These are phyloP conservation scores for Eumeta japonica DNA, from an alignment of 1,140 invertebrate species.

Conservation along the genomic window DNA sequence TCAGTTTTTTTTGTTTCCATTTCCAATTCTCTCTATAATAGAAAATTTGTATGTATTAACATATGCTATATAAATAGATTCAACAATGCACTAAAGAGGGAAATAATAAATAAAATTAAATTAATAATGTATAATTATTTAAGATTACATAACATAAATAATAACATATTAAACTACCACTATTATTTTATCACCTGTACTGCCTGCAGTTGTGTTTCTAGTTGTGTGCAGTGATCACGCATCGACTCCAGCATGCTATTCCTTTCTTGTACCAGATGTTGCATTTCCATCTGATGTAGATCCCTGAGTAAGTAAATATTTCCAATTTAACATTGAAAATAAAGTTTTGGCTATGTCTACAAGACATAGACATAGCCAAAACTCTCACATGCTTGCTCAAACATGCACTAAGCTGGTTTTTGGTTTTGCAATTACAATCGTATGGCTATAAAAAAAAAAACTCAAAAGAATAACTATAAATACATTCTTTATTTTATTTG, in stretches of 20 bases:
- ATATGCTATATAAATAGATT: constrained; percentile 5
- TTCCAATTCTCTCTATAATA: constrained; percentile 33
- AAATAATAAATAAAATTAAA: too few relatives aligned
- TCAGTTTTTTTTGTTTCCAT: constrained; percentile 39
- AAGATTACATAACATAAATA: too few relatives aligned
- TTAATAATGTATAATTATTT: too few relatives aligned
- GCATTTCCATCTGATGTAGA: constrained; percentile 36
- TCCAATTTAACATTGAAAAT: not conserved
- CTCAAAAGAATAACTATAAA: constrained; percentile 36
- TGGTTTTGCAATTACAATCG: too few relatives aligned
- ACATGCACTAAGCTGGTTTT: too few relatives aligned
- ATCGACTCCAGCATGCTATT: constrained; percentile 42
- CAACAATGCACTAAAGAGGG: too few relatives aligned
- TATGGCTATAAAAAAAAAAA: constrained; percentile 5
- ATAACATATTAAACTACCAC: too few relatives aligned
- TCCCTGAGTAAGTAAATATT: not conserved
- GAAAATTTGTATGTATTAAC: constrained; percentile 6
- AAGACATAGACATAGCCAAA: too few relatives aligned
- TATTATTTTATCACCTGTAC: too few relatives aligned
- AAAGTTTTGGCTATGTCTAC: constrained; percentile 1
- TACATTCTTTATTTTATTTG: not conserved
- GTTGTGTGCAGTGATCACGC: constrained; percentile 33
- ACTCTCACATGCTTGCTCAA: too few relatives aligned
- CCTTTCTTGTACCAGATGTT: constrained; percentile 37
- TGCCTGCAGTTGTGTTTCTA: constrained; percentile 31